These are phyloP conservation scores for Penelope pileata DNA, from an alignment of 2,113 vertebrate species.

Conservation along the genomic window DNA sequence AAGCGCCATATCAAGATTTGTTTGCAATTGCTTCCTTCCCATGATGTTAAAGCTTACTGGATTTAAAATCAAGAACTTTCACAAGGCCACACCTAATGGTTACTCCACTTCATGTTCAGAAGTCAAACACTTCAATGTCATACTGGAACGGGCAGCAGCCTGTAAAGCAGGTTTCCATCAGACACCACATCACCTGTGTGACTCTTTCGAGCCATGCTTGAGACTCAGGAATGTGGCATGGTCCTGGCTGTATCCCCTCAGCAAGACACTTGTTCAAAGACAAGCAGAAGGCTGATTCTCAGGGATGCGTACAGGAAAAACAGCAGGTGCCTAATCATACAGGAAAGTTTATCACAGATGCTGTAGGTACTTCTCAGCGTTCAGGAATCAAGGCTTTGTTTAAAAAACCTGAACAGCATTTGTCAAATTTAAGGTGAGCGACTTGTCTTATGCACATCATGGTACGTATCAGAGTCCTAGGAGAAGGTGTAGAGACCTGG, in stretches of 20 bases:
- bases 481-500: background rate
- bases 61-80: background rate
- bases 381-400: background rate
- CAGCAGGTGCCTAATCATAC: background rate
- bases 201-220: background rate
- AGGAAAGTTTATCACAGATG: background rate
- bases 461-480: background rate
- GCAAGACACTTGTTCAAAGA: background rate
- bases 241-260: background rate
- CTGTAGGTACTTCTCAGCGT: background rate
- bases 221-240: background rate
- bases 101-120: background rate
- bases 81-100: background rate
- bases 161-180: conserved; percentile 33
- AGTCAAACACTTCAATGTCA: conserved; percentile 34
- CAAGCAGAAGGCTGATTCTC: background rate
- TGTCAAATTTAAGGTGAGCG: background rate
- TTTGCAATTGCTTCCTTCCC: conserved; percentile 32
- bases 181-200: background rate
- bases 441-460: background rate
- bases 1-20: background rate
- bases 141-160: conserved; percentile 4
- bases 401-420: background rate
- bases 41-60: background rate
- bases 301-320: background rate